These are phyloP conservation scores for Propithecus coquereli DNA, from an alignment of 2,113 vertebrate genomes.

Conservation along the genomic window DNA sequence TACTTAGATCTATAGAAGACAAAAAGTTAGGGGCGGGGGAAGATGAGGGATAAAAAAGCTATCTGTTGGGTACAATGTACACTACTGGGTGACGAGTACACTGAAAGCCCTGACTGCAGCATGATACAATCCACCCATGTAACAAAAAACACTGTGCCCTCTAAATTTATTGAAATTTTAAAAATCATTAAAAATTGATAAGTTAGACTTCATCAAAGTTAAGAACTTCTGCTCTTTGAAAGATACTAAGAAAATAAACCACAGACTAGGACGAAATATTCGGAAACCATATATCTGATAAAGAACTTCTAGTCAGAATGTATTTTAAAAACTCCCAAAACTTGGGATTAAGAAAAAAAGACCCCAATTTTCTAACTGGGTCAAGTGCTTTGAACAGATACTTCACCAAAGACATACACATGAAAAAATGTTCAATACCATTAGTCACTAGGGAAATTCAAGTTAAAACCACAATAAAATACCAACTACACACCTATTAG, in stretches of 20 bases:
- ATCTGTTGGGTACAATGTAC: no score
- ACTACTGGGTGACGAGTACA: no score
- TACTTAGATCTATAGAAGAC: background rate
- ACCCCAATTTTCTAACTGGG: background rate
- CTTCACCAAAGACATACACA: background rate
- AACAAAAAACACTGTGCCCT: no score
- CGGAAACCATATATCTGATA: background rate
- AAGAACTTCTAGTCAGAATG: background rate
- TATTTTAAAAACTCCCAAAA: background rate
- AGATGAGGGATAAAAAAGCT: background rate
- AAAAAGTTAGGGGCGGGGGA: background rate
- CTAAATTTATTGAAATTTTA: no score
- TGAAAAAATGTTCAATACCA: background rate
- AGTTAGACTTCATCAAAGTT: no score
- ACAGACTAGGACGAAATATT: no score
- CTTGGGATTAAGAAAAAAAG: background rate
- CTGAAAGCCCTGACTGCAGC: no score
- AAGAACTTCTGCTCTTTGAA: no score
- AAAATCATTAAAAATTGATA: no score
- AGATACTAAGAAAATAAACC: no score
- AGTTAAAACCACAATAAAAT: background rate
- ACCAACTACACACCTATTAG: background rate
- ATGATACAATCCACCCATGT: no score
- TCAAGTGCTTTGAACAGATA: background rate
- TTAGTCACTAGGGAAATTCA: background rate